Conservation (phyloP, 2,797 vertebrate genomes). For the Halcyon badia region DNA sequence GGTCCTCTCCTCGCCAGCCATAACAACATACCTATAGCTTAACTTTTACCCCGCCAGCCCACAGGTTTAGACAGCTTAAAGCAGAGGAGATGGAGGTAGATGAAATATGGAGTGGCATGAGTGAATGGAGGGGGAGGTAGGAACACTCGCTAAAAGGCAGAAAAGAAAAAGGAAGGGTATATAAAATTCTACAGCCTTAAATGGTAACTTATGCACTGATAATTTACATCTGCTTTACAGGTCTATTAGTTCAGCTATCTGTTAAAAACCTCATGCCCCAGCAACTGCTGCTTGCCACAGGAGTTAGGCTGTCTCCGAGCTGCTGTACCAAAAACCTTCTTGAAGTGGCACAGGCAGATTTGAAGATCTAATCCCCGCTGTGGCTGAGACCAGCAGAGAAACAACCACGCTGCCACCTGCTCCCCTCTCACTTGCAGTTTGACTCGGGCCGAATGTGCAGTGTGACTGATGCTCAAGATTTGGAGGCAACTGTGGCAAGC, state of each 20-base stretch:
- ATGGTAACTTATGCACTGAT: slow-evolving; percentile 57
- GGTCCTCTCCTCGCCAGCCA: neutral
- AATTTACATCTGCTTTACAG: slow-evolving; percentile 63
- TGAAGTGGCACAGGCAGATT: neutral
- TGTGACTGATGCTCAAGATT: neutral
- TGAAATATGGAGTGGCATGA: neutral
- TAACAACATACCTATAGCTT: neutral
- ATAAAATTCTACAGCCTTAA: slow-evolving; percentile 47
- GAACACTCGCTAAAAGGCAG: slow-evolving; percentile 44
- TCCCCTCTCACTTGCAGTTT: neutral
- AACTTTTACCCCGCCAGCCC: neutral
- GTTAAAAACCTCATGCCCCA: slow-evolving; percentile 44
- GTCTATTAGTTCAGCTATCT: slow-evolving; percentile 57
- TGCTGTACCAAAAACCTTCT: slow-evolving; percentile 20
- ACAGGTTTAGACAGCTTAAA: neutral
- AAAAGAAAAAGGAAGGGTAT: slow-evolving; percentile 36
- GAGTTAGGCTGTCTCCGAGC: neutral
- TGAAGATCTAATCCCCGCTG: neutral
- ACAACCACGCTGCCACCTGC: rapidly evolving
- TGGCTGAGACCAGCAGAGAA: neutral
- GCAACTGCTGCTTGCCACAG: slow-evolving; percentile 44
- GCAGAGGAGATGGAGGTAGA: neutral
- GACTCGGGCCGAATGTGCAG: neutral
- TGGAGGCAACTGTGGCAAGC: neutral
- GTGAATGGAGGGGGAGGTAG: neutral